Base-by-base conservation (phyloP, 2,888 invertebrate species). In the Callyntrura sp. region DNA sequence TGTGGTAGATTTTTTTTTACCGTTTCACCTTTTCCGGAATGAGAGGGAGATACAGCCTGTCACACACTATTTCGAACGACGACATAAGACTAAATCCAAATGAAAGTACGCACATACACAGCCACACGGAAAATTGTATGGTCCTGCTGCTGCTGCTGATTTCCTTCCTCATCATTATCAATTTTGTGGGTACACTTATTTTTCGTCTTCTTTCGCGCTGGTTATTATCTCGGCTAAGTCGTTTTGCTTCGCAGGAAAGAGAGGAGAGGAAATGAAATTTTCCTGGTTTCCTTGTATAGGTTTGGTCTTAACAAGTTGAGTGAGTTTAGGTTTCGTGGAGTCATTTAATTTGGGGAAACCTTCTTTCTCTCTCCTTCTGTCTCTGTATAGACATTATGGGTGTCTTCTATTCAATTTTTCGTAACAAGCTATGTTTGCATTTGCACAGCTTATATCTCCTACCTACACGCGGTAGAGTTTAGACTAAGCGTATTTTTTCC, bases 181-280 rank as follows among this genome's bases (percentile, higher is more conserved):
- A 4, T 43, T 43, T 14, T n/a, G n/a, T n/a, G n/a, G n/a, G n/a
- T n/a, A n/a, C n/a, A n/a, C n/a, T n/a, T n/a, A n/a, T n/a, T n/a
- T n/a, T n/a, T n/a, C n/a, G n/a, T n/a, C n/a, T n/a, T n/a, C 14
- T 8, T 45, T 35, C 73, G n/a, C 20, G 43, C 23, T 45, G 20
- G 20, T 35, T 73, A 5, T 45, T 48, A 25, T 0, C 23, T 20
- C 3, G n/a, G n/a, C n/a, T n/a, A n/a, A n/a, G n/a, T n/a, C n/a
- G n/a, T n/a, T n/a, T n/a, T n/a, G n/a, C n/a, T n/a, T n/a, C n/a
- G n/a, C n/a, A n/a, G n/a, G n/a, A n/a, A n/a, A n/a, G n/a, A n/a
- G 20, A 12, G 55, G 14, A 14, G 17, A 78, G 78, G 55, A 78
- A 78, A 78, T 78, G 14, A 57, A 78, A 28, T 78, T 78, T 78